Percentiles rank a stretch among this genome's conserved stretches.
phyloP scores from a whole-genome alignment of 2,797 vertebrate genomes.

The Sorex maritimensis region DNA sequence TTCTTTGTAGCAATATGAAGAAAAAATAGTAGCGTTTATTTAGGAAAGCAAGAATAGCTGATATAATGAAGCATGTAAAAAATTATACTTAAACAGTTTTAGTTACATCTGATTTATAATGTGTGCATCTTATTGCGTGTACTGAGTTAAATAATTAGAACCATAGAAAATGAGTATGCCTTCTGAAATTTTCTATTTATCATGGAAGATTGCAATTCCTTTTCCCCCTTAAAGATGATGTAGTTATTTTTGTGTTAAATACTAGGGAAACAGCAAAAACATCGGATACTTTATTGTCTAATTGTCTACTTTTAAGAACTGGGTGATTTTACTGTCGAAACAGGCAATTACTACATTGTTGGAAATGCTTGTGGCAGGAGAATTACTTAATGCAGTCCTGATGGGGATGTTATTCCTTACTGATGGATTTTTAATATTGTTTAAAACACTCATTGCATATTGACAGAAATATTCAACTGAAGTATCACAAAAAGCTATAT shows the following conservation, averaged over 20 bases:
- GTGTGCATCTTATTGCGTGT: neutral
- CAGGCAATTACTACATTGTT: neutral
- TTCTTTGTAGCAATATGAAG: slow-evolving; percentile 21
- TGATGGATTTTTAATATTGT: neutral
- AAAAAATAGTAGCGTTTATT: slow-evolving; percentile 15
- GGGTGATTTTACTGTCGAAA: too few species aligned
- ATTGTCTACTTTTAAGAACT: too few species aligned
- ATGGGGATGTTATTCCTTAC: neutral
- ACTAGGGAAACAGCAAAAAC: too few species aligned
- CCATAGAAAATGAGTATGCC: neutral
- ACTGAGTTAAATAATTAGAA: neutral
- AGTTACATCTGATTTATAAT: neutral
- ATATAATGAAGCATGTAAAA: slow-evolving; percentile 31
- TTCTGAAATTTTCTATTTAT: slow-evolving; percentile 45
- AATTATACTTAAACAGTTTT: slow-evolving; percentile 20
- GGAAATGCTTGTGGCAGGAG: neutral
- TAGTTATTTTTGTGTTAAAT: too few species aligned
- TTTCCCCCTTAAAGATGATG: too few species aligned
- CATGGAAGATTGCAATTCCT: neutral
- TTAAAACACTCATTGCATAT: neutral
- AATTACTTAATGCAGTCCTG: neutral
- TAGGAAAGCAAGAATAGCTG: neutral
- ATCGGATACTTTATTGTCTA: too few species aligned
- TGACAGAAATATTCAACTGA: slow-evolving; percentile 19
- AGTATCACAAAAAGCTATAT: neutral